Evolutionary conservation across 2,888 invertebrate genomes (phyloP).

Genomic region (Zaprionus lineosus): DNA sequence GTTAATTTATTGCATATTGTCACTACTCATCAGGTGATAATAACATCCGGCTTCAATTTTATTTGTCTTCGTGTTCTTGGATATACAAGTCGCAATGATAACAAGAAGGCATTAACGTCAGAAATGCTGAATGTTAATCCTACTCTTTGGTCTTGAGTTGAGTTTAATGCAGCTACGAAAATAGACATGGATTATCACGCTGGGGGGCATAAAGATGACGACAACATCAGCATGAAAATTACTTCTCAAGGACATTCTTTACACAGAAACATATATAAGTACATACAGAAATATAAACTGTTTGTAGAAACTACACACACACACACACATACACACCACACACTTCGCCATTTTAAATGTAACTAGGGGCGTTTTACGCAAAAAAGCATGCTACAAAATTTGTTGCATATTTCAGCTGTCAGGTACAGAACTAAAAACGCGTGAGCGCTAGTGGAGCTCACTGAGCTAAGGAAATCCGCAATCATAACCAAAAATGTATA

Average conservation of each 20-base stretch:
- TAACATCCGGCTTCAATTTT: slow-evolving; percentile 9
- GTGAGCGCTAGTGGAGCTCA: no score
- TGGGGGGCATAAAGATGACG: slow-evolving; percentile 15
- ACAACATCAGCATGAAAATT: background rate
- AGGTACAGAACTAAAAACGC: no score
- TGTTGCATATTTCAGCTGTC: slow-evolving; percentile 24
- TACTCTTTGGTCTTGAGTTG: slow-evolving; percentile 2
- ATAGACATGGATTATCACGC: slow-evolving; percentile 35
- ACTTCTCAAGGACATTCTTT: background rate
- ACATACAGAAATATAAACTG: no score
- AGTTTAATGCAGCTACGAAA: slow-evolving; percentile 33
- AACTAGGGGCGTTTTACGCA: no score
- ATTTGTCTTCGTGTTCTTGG: no score
- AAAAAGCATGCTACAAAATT: slow-evolving; percentile 52
- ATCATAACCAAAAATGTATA: no score
- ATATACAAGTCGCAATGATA: no score
- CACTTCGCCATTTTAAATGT: no score
- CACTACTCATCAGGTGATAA: slow-evolving; percentile 11
- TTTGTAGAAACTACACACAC: no score
- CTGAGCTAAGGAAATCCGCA: no score
- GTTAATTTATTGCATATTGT: no score
- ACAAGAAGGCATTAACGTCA: slow-evolving; percentile 8
- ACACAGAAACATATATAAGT: background rate
- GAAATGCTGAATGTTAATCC: background rate
- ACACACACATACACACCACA: no score